These are phyloP conservation scores for Orestias chungarensis DNA, from an alignment of 2,797 vertebrate genomes.

Conservation along the genomic window DNA sequence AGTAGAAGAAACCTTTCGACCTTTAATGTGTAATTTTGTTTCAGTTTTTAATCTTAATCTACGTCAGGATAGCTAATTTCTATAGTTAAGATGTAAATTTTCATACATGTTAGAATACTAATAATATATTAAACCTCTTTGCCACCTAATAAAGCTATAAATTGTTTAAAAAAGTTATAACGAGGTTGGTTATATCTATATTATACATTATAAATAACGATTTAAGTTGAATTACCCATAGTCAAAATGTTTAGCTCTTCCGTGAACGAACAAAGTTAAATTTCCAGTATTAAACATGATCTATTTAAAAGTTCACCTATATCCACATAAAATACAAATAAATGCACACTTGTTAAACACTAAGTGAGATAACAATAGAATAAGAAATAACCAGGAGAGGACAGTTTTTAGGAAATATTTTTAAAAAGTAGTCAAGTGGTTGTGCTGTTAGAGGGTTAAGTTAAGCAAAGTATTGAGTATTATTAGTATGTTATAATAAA, in stretches of 20 bases:
- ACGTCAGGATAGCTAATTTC: not conserved
- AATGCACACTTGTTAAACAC: not conserved
- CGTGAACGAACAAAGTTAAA: too few species aligned
- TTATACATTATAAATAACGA: too few species aligned
- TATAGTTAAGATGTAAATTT: not conserved
- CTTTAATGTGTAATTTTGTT: not conserved
- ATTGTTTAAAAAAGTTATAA: not conserved
- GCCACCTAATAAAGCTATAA: not conserved
- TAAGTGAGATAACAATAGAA: not conserved
- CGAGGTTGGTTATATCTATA: not conserved
- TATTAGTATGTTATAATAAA: too few species aligned
- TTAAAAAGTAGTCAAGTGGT: not conserved
- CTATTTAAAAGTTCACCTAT: not conserved
- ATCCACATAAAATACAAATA: not conserved
- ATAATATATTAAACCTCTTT: not conserved
- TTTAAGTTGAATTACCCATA: not conserved
- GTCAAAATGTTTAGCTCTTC: not conserved
- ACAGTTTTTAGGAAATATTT: not conserved
- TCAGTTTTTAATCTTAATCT: too few species aligned
- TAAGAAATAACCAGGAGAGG: not conserved
- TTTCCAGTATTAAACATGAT: too few species aligned
- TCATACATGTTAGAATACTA: too few species aligned
- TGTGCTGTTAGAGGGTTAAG: not conserved
- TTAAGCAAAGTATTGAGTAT: not conserved
- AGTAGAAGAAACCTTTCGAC: not conserved